Evolutionary conservation across 2,113 vertebrate genomes (phyloP), one percentile per base, ranked within the genome.

Genomic region (Hippocampus barbouri): DNA sequence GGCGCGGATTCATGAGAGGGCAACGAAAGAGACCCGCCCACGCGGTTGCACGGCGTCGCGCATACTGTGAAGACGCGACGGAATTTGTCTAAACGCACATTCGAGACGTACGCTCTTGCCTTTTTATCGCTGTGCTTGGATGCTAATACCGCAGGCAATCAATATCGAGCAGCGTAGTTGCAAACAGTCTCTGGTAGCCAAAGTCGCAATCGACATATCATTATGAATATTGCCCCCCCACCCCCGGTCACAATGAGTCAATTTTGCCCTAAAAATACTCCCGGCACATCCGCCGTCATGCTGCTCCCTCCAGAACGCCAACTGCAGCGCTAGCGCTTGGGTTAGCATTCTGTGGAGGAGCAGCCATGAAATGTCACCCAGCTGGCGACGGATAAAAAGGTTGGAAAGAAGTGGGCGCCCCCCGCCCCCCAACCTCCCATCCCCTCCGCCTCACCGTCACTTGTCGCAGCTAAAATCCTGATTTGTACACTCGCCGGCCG

Each of bases 351-450:
- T 83, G 76, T 68, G 30, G 74, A 83, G 79, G 77, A 76, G 77
- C 83, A 54, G 68, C 73, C 70, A 83, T 75, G 81, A 89, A 90
- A 90, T 90, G 89, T 89, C 88, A 90, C 78, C 73, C 79, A 79
- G 68, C 83, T 71, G 79, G 79, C 80, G 79, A 81, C 8, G 0
- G 47, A 62, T 62, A 66, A 47, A 38, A 68, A 63, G 60, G 49
- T 16, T 54, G 23, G 68, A 41, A 49, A 66, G 38, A 66, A 79
- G 66, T 56, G 71, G n/a, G 43, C 14, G 57, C 41, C 15, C 0
- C 23, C 14, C 41, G 7, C 0, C 23, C 14, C 12, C 7, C 25
- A 10, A 8, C 49, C 6, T 1, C 5, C 2, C 8, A 9, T 2
- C 34, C 34, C 4, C 5, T 38, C 34, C 34, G 2, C n/a, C 54